Evolutionary conservation across 2,113 vertebrate genomes (phyloP).

Genomic region (Phylloscopus trochiloides): DNA sequence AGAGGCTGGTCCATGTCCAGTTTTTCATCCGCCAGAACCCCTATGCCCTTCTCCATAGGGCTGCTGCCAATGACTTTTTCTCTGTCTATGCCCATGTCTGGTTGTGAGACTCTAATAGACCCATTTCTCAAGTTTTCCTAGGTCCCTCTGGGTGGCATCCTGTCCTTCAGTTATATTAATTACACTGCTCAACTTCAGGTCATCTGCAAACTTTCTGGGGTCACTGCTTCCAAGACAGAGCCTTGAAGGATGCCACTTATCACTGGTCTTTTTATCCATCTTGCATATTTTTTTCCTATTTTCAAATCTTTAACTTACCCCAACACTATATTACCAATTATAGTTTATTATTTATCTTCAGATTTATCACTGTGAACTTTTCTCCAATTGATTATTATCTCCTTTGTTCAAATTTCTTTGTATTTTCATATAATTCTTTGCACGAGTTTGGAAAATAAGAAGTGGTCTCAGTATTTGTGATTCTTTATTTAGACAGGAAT

Average conservation of each 20-base stretch:
- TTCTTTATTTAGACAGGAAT: conserved; percentile 23
- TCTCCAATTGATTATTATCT: not conserved
- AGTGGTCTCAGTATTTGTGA: not conserved
- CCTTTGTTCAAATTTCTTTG: not conserved
- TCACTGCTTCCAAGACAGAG: not conserved
- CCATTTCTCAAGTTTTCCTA: not conserved
- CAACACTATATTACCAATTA: not conserved
- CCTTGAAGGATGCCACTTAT: not conserved
- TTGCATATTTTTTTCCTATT: not conserved
- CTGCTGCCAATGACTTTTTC: not conserved
- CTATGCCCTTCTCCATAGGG: not conserved
- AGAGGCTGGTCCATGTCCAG: not conserved
- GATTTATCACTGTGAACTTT: not conserved
- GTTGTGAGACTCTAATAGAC: not conserved
- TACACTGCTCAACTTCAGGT: not conserved
- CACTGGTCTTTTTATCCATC: not conserved
- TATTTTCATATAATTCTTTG: not conserved
- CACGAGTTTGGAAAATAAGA: not conserved
- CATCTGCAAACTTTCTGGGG: not conserved
- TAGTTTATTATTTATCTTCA: not conserved
- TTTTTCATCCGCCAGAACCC: not conserved
- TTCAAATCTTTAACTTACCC: not conserved
- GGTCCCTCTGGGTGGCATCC: not conserved
- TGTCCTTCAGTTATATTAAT: not conserved
- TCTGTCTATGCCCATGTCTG: not conserved